A percentile compares a stretch with the other conserved stretches of the same genome.
Conservation (phyloP, 37 sponge, comb jelly and placozoan genomes). For the Beroe forskalii region DNA sequence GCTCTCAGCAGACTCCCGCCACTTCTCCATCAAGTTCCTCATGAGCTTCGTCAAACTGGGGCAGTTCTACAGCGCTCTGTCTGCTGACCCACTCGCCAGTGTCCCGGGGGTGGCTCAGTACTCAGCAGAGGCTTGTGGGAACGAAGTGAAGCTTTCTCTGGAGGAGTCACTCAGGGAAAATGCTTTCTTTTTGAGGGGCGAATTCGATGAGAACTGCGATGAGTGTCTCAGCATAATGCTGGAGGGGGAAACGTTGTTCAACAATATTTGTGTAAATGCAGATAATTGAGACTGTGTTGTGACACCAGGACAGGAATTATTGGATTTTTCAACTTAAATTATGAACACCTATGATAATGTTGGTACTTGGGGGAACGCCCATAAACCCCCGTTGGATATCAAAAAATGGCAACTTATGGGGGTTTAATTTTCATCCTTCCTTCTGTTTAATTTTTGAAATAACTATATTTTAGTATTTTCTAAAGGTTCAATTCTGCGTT, state of each 20-base stretch:
- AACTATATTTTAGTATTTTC: too few species aligned
- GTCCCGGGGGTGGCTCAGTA: background rate
- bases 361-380: too few species aligned
- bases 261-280: background rate
- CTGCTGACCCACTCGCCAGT: background rate
- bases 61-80: background rate
- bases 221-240: background rate
- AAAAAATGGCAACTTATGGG: too few species aligned
- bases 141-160: background rate
- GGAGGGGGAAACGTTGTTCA: background rate
- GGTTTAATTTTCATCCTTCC: too few species aligned
- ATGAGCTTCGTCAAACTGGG: background rate
- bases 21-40: background rate
- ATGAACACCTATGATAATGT: too few species aligned
- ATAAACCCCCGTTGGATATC: too few species aligned
- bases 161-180: background rate
- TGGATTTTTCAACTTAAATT: too few species aligned
- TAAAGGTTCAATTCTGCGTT: too few species aligned
- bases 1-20: background rate
- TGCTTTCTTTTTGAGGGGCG: background rate
- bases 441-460: too few species aligned
- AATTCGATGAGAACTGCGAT: background rate
- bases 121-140: background rate
- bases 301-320: too few species aligned
- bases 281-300: too few species aligned